A percentile compares a stretch with the other conserved stretches of the same genome.
Conservation (phyloP, 2,888 invertebrate species). For the Hoplodrina blanda region DNA sequence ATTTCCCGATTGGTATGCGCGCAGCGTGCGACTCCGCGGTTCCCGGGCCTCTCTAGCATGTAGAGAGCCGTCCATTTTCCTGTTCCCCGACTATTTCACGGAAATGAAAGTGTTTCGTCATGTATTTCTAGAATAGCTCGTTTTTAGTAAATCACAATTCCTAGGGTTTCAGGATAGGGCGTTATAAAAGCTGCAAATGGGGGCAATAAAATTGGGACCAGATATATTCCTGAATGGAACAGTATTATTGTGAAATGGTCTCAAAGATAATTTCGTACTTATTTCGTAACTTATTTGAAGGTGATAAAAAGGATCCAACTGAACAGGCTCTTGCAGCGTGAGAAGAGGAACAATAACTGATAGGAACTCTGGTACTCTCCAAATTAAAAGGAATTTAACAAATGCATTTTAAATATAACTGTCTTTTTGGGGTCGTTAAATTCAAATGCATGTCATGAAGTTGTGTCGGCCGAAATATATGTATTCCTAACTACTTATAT, state of each 20-base stretch:
- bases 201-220: background rate
- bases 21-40: slow-evolving; percentile 68
- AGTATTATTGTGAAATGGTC: background rate
- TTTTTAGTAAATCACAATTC: background rate
- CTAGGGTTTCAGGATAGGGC: background rate
- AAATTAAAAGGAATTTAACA: background rate
- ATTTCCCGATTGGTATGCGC: slow-evolving; percentile 80
- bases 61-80: slow-evolving; percentile 84
- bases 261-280: background rate
- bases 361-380: background rate
- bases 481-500: background rate
- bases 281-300: no score
- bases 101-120: slow-evolving; percentile 74
- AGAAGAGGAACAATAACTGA: background rate
- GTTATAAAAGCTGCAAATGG: background rate
- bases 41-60: slow-evolving; percentile 68
- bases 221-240: background rate
- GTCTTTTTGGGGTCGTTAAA: slow-evolving; percentile 21
- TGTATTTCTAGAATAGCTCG: slow-evolving; percentile 1
- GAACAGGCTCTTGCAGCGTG: no score
- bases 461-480: background rate
- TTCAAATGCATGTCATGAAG: slow-evolving; percentile 34
- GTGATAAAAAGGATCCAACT: no score
- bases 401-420: slow-evolving; percentile 28
- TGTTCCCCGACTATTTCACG: slow-evolving; percentile 74